phyloP scores from a whole-genome alignment of 2,113 vertebrate genomes.

The Chaetodon trifascialis region DNA sequence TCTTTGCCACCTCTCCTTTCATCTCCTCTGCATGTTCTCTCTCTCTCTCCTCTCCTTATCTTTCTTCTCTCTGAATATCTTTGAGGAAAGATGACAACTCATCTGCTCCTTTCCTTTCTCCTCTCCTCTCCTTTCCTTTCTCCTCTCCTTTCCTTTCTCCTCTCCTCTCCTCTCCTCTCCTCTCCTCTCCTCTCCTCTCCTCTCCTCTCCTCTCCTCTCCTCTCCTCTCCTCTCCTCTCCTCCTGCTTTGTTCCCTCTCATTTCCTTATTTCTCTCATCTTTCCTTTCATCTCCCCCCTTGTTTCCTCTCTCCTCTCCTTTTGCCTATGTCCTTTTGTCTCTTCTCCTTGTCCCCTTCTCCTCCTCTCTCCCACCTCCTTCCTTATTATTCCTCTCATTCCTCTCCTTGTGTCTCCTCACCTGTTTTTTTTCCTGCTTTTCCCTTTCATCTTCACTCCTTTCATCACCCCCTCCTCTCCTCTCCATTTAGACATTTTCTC shows the following conservation, averaged over 20 bases:
- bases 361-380: background rate
- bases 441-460: background rate
- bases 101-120: too few species aligned
- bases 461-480: background rate
- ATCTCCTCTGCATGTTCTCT: background rate
- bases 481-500: background rate
- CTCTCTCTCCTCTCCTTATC: background rate
- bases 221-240: too few species aligned
- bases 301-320: too few species aligned
- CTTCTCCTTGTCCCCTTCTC: too few species aligned
- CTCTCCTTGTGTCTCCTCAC: background rate
- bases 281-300: too few species aligned
- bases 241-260: accelerated
- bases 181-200: background rate
- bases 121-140: background rate
- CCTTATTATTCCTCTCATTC: background rate
- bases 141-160: background rate
- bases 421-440: accelerated
- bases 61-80: background rate
- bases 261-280: background rate
- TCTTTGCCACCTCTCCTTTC: background rate
- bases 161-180: background rate
- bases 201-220: background rate
- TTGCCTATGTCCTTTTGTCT: background rate
- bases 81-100: background rate